Percentiles rank a stretch among this genome's conserved stretches.
Conservation (phyloP, 2,113 vertebrate species). For the Chaetodon trifascialis region DNA sequence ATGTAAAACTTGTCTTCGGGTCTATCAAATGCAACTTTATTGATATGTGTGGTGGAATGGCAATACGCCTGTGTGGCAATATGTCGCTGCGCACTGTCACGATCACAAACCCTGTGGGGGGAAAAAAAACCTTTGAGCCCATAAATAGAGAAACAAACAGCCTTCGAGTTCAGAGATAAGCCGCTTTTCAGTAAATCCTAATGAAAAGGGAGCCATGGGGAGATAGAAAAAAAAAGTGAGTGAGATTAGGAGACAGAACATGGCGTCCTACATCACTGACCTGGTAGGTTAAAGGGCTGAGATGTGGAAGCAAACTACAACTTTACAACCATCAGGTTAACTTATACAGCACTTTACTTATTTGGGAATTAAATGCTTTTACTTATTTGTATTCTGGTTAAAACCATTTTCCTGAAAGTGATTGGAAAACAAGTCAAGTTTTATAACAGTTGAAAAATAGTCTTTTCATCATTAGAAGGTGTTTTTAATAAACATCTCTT, state of each 20-base stretch:
- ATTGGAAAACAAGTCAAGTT: background rate
- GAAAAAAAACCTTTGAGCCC: conserved; percentile 31
- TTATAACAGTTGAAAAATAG: background rate
- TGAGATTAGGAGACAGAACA: conserved; percentile 58
- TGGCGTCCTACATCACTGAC: conserved; percentile 46
- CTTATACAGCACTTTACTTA: background rate
- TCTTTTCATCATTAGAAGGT: background rate
- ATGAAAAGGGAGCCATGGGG: conserved; percentile 51
- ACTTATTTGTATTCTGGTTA: background rate
- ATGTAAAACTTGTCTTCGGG: too few relatives aligned
- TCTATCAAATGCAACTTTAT: too few relatives aligned
- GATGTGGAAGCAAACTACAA: background rate
- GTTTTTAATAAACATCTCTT: background rate
- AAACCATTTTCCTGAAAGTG: background rate
- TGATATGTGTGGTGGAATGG: too few relatives aligned
- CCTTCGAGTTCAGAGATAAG: conserved; percentile 66
- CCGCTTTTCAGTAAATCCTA: conserved; percentile 76
- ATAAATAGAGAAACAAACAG: conserved; percentile 62
- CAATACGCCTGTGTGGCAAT: too few relatives aligned
- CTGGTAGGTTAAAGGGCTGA: conserved; percentile 18
- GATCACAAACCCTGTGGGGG: conserved; percentile 14
- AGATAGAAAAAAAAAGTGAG: conserved; percentile 21
- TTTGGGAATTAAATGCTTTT: background rate
- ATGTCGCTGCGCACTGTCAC: accelerated
- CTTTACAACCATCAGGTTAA: background rate